Base-by-base conservation (phyloP, 1,140 invertebrate genomes). In the Hyposmocoma kahamanoa region DNA sequence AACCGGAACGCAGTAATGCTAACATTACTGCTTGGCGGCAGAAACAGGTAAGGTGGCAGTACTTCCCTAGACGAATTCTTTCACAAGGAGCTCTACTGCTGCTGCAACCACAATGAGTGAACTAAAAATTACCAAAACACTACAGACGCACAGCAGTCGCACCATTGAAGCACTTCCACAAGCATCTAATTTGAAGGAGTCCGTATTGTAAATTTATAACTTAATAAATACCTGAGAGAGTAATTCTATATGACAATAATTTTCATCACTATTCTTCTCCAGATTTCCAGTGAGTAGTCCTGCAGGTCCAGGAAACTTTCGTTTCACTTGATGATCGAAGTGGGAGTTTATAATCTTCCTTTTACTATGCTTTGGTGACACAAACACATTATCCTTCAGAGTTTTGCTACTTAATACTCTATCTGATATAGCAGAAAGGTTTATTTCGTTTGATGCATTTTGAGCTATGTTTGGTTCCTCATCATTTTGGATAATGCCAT, bases 231-330 rank as follows among this genome's bases (percentile, higher is more conserved):
- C 81, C 71, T 84, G 81, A 28, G 81, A 81, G 4, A 81, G 53
- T 22, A 84, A 45, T 49, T 83, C 79, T 18, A 84, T 62, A 18
- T 75, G 67, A 50, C 67, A 66, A 42, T 74, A 57, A 50, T 42
- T 53, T 42, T 83, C 68, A 61, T 82, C 67, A 42, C 68, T 62
- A 34, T 62, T 67, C 20, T 74, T 65, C 47, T 74, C 53, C 42
- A 81, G 56, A 22, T 46, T 60, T 28, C 69, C 68, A 30, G 64
- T 71, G 18, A 83, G 58, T 13, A 84, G 54, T 1, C 81, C 81
- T 44, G 81, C 81, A 18, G 81, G 81, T 1, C 81, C 81, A 11
- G 81, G 81, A 52, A 84, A 84, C 46, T 82, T 84, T 54, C 81
- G 65, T 62, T 84, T 82, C 32, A 47, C 76, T 48, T 72, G 70